These are phyloP conservation scores for Drosophila guanche DNA, from an alignment of 1,140 invertebrate species.

Conservation along the genomic window DNA sequence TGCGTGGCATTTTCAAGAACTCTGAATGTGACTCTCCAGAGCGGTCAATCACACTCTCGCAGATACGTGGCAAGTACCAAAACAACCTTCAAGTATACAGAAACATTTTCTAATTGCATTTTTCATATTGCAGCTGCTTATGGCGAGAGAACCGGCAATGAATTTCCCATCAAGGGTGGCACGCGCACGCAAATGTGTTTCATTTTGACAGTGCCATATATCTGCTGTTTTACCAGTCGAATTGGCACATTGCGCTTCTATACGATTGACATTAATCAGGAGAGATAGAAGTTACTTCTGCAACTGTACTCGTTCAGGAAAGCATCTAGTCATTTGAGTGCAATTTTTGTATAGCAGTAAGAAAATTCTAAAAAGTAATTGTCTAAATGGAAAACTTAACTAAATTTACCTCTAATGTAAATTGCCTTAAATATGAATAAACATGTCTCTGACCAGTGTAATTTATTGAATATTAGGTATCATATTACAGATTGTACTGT, in stretches of 20 bases:
- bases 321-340: conserved; percentile 18
- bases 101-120: background rate
- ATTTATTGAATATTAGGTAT: too few species aligned
- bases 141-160: conserved; percentile 29
- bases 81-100: background rate
- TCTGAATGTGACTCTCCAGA: conserved; percentile 35
- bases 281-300: background rate
- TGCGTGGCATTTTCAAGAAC: conserved; percentile 32
- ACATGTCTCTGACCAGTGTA: too few species aligned
- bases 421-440: too few species aligned
- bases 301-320: too few species aligned
- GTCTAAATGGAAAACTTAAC: too few species aligned
- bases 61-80: conserved; percentile 61
- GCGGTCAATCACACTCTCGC: conserved; percentile 43
- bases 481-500: too few species aligned
- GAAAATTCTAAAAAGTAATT: background rate
- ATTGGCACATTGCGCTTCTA: conserved; percentile 57
- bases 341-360: conserved; percentile 23
- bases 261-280: conserved; percentile 13
- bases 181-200: conserved; percentile 53
- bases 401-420: too few species aligned
- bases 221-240: conserved; percentile 47
- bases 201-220: conserved; percentile 47
- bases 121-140: conserved; percentile 43
- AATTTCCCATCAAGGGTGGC: conserved; percentile 52